Evolutionary conservation across 2,797 vertebrate species (phyloP).

Genomic region (Bucorvus abyssinicus): DNA sequence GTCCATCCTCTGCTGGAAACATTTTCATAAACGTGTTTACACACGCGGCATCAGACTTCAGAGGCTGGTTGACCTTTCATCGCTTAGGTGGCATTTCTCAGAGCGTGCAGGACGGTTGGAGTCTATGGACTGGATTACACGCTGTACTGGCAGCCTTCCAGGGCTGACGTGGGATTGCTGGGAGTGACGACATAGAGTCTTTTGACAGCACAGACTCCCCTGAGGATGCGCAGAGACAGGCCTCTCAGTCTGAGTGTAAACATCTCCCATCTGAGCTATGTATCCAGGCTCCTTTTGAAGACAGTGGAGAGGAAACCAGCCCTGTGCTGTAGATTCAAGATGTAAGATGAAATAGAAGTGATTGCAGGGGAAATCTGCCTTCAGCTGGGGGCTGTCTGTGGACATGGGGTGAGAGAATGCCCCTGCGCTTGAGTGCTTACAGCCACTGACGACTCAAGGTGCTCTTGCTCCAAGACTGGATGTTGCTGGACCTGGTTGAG

Average conservation of each 20-base stretch:
- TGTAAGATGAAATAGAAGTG: background rate
- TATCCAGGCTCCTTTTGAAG: background rate
- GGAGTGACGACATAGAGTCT: background rate
- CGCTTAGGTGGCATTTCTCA: background rate
- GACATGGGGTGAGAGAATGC: background rate
- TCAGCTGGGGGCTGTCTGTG: background rate
- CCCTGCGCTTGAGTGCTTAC: background rate
- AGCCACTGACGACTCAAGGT: background rate
- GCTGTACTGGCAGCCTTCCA: background rate
- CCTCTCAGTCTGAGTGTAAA: background rate
- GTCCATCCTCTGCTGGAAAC: background rate
- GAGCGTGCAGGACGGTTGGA: background rate
- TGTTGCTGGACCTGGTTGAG: background rate
- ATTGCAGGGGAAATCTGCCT: background rate
- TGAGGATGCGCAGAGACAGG: background rate
- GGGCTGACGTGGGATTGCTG: background rate
- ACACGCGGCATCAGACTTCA: background rate
- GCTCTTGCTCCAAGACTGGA: background rate
- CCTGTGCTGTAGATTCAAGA: background rate
- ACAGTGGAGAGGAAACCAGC: background rate
- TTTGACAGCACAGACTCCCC: background rate
- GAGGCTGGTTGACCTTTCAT: background rate
- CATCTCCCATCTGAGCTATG: background rate
- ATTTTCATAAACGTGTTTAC: background rate
- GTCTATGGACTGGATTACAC: background rate